A percentile compares a stretch with the other conserved stretches of the same genome.
Evolutionary conservation across 2,888 invertebrate species (phyloP).

Genomic region (Oxycera nigricornis): DNA sequence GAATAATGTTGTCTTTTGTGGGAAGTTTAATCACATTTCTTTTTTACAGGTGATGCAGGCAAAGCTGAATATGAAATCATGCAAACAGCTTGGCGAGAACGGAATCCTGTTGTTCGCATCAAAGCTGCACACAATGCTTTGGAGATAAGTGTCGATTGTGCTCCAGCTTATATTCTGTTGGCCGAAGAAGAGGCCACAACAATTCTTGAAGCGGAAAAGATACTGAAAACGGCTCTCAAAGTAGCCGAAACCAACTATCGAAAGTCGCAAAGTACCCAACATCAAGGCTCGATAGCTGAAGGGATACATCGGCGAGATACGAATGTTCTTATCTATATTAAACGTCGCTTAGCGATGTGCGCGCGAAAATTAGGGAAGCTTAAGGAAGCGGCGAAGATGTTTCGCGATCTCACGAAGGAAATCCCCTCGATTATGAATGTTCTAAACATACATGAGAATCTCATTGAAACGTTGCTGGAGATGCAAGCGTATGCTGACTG

Average conservation of each 20-base stretch:
- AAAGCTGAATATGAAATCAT: conserved; percentile 92
- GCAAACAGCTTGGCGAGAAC: conserved; percentile 96
- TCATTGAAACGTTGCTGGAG: conserved; percentile 93
- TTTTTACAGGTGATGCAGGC: conserved; percentile 70
- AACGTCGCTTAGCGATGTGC: conserved; percentile 96
- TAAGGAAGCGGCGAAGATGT: conserved; percentile 95
- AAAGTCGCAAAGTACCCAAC: conserved; percentile 81
- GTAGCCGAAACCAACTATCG: conserved; percentile 81
- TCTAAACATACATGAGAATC: conserved; percentile 92
- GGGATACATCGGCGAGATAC: conserved; percentile 85
- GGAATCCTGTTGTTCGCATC: conserved; percentile 88
- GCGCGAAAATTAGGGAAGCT: conserved; percentile 91
- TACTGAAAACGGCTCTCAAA: conserved; percentile 82
- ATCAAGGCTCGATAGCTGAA: conserved; percentile 77
- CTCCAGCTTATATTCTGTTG: conserved; percentile 90
- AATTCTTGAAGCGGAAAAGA: conserved; percentile 85
- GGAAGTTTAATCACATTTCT: background rate
- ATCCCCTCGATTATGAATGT: conserved; percentile 94
- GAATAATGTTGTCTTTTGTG: too few relatives aligned
- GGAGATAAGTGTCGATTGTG: conserved; percentile 88
- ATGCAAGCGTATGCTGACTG: conserved; percentile 97
- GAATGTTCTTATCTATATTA: conserved; percentile 92
- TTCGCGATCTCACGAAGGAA: conserved; percentile 95
- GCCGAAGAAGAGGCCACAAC: conserved; percentile 97
- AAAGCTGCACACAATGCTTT: conserved; percentile 90